phyloP scores from a whole-genome alignment of 1,140 invertebrate species.

The Rhysida immarginata region DNA sequence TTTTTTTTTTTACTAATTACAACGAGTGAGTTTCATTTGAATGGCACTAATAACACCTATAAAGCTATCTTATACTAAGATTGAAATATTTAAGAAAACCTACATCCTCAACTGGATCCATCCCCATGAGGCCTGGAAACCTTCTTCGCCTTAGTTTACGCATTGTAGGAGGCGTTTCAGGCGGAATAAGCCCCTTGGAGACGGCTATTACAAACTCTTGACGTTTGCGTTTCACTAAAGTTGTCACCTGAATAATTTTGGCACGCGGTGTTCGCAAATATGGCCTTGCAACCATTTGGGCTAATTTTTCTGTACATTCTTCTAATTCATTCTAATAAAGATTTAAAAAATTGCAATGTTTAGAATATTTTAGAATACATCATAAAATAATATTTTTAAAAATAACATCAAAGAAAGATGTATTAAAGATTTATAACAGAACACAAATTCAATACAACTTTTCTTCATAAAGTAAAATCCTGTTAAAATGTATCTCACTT shows the following conservation, averaged over 20 bases:
- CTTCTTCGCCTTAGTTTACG: slow-evolving; percentile 30
- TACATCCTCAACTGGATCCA: slow-evolving; percentile 31
- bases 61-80: too few relatives aligned
- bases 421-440: too few relatives aligned
- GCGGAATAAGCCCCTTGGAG: slow-evolving; percentile 47
- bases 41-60: too few relatives aligned
- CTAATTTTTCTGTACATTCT: slow-evolving; percentile 46
- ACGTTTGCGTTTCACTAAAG: slow-evolving; percentile 40
- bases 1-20: too few relatives aligned
- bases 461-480: too few relatives aligned
- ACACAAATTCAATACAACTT: too few relatives aligned
- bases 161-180: slow-evolving; percentile 41
- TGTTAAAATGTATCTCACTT: too few relatives aligned
- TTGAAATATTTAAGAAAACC: slow-evolving; percentile 14
- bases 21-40: too few relatives aligned
- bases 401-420: slow-evolving; percentile 8
- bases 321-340: slow-evolving; percentile 45
- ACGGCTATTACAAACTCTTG: slow-evolving; percentile 48
- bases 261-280: slow-evolving; percentile 45
- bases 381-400: neutral
- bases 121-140: slow-evolving; percentile 27
- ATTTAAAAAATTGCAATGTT: slow-evolving; percentile 7
- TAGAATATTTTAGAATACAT: neutral
- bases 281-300: slow-evolving; percentile 46
- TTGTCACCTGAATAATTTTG: slow-evolving; percentile 44